A percentile compares a stretch with the other conserved stretches of the same genome.
Evolutionary conservation across 2,797 vertebrate genomes (phyloP).

Genomic region (Ctenopoma kingsleyae): DNA sequence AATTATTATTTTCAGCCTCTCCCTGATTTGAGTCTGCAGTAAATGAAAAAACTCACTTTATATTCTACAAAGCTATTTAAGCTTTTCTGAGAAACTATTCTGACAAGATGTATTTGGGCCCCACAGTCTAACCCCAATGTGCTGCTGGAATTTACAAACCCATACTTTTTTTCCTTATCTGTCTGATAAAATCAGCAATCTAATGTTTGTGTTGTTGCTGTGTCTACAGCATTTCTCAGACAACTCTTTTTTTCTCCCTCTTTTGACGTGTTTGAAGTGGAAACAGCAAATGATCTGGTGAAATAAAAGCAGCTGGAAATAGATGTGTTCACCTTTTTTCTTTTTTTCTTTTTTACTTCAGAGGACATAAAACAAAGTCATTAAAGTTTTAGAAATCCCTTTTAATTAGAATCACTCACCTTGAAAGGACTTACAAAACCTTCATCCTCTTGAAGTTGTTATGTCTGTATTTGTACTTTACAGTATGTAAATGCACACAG

Average conservation of each 20-base stretch:
- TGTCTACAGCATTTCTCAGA: background rate
- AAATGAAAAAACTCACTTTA: constrained; percentile 2
- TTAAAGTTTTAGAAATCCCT: constrained; percentile 12
- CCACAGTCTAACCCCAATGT: constrained; percentile 14
- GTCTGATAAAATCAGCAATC: constrained; percentile 43
- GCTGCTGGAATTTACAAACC: constrained; percentile 35
- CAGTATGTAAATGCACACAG: constrained; percentile 46
- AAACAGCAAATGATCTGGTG: background rate
- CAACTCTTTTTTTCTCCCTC: constrained; percentile 22
- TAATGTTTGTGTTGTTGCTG: constrained; percentile 12
- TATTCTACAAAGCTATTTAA: constrained; percentile 9
- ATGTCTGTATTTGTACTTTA: constrained; percentile 8
- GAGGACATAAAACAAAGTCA: constrained; percentile 16
- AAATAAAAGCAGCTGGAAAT: background rate
- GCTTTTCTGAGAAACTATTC: constrained; percentile 38
- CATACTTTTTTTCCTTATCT: constrained; percentile 39
- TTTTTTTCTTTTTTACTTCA: constrained; percentile 4
- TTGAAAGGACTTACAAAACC: constrained; percentile 41
- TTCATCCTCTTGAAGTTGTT: constrained; percentile 25
- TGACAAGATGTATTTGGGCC: constrained; percentile 11
- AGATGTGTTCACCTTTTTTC: constrained; percentile 2
- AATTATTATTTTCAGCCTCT: constrained; percentile 31
- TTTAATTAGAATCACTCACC: constrained; percentile 33
- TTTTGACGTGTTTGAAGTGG: constrained; percentile 32
- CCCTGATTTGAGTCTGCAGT: constrained; percentile 1